Percentiles rank a stretch among this genome's conserved stretches.
Conservation (phyloP, 2,797 vertebrate species). For the Luscinia megarhynchos region DNA sequence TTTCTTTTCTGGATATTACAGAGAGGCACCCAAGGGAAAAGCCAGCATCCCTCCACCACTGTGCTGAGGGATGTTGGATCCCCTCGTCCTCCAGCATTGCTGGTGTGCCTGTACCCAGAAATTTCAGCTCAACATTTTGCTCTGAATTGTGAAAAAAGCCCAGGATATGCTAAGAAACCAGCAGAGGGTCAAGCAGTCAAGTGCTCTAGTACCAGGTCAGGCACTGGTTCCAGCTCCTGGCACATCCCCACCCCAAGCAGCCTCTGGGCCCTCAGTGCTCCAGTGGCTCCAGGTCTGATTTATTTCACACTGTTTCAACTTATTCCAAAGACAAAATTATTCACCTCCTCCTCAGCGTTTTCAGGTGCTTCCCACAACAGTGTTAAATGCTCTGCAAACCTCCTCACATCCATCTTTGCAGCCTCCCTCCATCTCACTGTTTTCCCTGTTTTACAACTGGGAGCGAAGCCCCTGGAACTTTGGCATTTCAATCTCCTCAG, state of each 20-base stretch:
- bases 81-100: background rate
- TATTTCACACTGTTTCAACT: background rate
- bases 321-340: background rate
- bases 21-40: background rate
- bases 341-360: background rate
- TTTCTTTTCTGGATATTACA: background rate
- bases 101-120: accelerated
- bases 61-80: accelerated
- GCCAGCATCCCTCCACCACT: background rate
- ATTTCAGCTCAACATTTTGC: background rate
- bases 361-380: background rate
- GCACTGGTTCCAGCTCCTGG: background rate
- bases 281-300: background rate
- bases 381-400: background rate
- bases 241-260: background rate
- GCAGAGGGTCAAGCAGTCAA: background rate
- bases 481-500: background rate
- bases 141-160: background rate
- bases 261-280: background rate
- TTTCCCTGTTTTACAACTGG: background rate
- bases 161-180: background rate
- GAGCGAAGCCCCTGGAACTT: background rate
- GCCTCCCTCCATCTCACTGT: background rate
- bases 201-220: background rate
- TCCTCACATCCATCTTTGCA: background rate